These are phyloP conservation scores for Drosophila trapezifrons DNA, from an alignment of 1,140 invertebrate genomes.

Conservation along the genomic window DNA sequence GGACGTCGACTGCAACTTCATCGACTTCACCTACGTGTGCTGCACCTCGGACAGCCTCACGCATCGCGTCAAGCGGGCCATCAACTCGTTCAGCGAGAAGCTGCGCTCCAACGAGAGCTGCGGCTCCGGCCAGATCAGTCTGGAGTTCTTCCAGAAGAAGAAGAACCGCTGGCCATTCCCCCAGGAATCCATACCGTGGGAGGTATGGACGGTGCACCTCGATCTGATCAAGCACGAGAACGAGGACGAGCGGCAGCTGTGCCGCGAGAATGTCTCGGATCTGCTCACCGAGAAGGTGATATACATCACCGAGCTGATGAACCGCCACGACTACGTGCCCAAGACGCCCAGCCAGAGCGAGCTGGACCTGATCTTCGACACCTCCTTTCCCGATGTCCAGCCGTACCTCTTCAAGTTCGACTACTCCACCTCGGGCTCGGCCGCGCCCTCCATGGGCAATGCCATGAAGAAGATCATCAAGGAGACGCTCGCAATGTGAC, in stretches of 20 bases:
- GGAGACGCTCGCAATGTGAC: conserved; percentile 92
- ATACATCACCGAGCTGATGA: conserved; percentile 97
- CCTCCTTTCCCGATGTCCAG: conserved; percentile 95
- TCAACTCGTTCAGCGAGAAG: conserved; percentile 93
- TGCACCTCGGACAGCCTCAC: conserved; percentile 93
- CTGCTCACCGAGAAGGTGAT: conserved; percentile 96
- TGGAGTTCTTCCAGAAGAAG: conserved; percentile 98
- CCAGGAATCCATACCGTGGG: conserved; percentile 96
- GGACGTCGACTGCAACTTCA: conserved; percentile 98
- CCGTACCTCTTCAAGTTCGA: conserved; percentile 97
- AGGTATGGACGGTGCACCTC: conserved; percentile 97
- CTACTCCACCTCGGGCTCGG: conserved; percentile 90
- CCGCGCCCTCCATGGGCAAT: conserved; percentile 90
- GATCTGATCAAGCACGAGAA: conserved; percentile 93
- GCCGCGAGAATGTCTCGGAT: conserved; percentile 95
- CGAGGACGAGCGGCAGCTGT: conserved; percentile 94
- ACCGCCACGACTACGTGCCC: conserved; percentile 96
- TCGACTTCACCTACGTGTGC: conserved; percentile 98
- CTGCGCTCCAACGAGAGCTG: conserved; percentile 90
- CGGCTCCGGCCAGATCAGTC: conserved; percentile 93
- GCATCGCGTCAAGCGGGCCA: conserved; percentile 90
- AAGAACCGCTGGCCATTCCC: conserved; percentile 94
- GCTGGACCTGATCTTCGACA: conserved; percentile 97
- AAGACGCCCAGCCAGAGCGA: conserved; percentile 97
- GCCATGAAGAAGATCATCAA: conserved; percentile 95